Percentiles rank a stretch among this genome's conserved stretches.
phyloP scores from a whole-genome alignment of 2,797 vertebrate species.

The Propithecus deckenii region DNA sequence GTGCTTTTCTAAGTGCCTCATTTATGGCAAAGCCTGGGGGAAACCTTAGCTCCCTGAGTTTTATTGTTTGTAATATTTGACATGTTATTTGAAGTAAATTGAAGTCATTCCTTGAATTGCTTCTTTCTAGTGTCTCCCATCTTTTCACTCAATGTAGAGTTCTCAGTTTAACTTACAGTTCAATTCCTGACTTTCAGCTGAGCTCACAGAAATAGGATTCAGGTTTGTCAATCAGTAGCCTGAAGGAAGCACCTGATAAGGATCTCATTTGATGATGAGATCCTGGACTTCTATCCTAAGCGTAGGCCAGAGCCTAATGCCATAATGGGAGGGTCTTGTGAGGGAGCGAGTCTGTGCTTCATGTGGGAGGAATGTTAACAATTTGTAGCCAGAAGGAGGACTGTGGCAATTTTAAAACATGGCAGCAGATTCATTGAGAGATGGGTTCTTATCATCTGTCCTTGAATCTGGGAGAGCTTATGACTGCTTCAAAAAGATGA shows the following conservation, averaged over 20 bases:
- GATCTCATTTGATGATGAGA: not conserved
- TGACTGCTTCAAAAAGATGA: not conserved
- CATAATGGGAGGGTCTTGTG: not conserved
- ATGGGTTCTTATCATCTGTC: not conserved
- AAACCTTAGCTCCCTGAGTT: not conserved
- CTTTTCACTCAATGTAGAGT: not conserved
- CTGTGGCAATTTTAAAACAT: not conserved
- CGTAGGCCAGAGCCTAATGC: not conserved
- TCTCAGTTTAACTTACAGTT: not conserved
- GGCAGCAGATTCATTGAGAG: not conserved
- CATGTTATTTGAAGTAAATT: constrained; percentile 42
- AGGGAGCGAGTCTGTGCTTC: not conserved
- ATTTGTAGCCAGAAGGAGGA: not conserved
- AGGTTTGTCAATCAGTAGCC: not conserved
- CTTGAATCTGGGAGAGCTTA: not conserved
- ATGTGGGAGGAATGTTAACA: not conserved
- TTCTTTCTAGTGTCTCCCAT: not conserved
- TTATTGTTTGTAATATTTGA: constrained; percentile 21
- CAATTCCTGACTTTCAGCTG: not conserved
- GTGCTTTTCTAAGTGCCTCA: not conserved
- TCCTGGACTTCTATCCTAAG: not conserved
- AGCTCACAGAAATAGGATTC: not conserved
- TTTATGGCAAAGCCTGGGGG: not conserved
- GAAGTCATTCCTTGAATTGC: constrained; percentile 43
- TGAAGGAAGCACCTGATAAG: not conserved